Conservation (phyloP, 2,797 vertebrate species). For the Glyptemys insculpta region DNA sequence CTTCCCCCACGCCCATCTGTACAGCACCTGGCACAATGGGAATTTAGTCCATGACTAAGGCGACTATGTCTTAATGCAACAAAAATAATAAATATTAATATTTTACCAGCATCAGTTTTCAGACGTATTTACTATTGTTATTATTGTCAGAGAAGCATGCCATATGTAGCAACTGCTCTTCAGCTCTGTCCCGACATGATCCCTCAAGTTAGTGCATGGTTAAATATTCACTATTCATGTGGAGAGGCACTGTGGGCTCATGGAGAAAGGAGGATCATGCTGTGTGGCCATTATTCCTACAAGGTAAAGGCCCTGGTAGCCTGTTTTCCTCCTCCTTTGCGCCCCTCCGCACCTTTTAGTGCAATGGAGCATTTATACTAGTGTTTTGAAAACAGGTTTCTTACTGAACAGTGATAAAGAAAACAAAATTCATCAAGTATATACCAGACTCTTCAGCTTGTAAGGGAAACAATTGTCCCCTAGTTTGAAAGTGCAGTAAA, state of each 20-base stretch:
- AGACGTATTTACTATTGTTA: slow-evolving; percentile 69
- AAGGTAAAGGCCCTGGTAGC: not conserved
- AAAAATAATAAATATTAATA: slow-evolving; percentile 62
- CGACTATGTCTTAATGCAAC: slow-evolving; percentile 2
- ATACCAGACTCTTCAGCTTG: too few relatives aligned
- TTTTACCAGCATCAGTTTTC: slow-evolving; percentile 56
- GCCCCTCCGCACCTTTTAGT: not conserved
- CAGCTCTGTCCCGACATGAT: rapidly evolving
- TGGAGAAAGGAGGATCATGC: rapidly evolving
- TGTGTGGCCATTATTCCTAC: rapidly evolving
- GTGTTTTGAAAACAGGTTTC: not conserved
- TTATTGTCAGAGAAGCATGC: not conserved
- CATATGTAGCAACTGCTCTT: not conserved
- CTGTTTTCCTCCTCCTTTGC: not conserved
- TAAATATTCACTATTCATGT: rapidly evolving
- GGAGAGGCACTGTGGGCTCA: not conserved
- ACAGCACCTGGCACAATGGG: slow-evolving; percentile 45
- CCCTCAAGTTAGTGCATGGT: not conserved
- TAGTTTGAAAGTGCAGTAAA: not conserved
- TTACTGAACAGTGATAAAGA: not conserved
- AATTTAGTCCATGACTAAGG: slow-evolving; percentile 59
- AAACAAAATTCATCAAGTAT: not conserved
- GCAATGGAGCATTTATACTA: not conserved
- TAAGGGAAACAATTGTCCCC: not conserved
- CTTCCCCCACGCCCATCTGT: slow-evolving; percentile 35